A percentile compares a stretch with the other conserved stretches of the same genome.
Evolutionary conservation across 2,113 vertebrate genomes (phyloP).

Genomic region (Paracanthobrama guichenoti): DNA sequence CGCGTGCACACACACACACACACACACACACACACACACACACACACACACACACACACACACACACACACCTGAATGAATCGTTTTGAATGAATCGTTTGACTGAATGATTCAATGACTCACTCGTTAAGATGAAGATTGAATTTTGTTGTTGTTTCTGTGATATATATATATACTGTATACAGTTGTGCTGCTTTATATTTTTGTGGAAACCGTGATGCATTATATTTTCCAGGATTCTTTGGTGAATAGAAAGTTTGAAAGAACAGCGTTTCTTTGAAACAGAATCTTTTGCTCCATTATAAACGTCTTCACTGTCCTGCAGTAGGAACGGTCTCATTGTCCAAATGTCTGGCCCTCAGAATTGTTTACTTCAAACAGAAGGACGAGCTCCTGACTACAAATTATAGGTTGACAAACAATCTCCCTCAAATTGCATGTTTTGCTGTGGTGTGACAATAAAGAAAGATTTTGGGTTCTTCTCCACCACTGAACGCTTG

Average conservation of each 20-base stretch:
- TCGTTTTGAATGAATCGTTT: too few relatives aligned
- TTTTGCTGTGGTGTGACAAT: slow-evolving; percentile 56
- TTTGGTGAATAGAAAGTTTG: not conserved
- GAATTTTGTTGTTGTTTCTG: too few relatives aligned
- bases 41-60: too few relatives aligned
- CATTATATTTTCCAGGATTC: not conserved
- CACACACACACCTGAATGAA: too few relatives aligned
- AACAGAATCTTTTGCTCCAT: not conserved
- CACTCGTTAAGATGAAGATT: too few relatives aligned
- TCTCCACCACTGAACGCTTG: not conserved
- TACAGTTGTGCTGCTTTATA: not conserved
- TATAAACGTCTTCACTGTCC: not conserved
- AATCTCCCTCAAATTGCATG: slow-evolving; percentile 65
- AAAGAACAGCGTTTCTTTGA: not conserved
- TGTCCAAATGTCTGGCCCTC: not conserved
- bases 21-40: too few relatives aligned
- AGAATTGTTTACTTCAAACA: slow-evolving; percentile 25
- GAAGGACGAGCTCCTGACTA: slow-evolving; percentile 43
- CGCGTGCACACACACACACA: too few relatives aligned
- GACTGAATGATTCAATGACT: too few relatives aligned
- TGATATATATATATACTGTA: not conserved
- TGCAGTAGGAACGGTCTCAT: not conserved
- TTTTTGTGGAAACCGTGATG: not conserved
- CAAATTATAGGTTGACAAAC: slow-evolving; percentile 61
- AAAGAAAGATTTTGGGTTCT: not conserved